Evolutionary conservation across 2,797 vertebrate species (phyloP), one percentile per base, ranked within the genome.

Genomic region (Pterois miles): DNA sequence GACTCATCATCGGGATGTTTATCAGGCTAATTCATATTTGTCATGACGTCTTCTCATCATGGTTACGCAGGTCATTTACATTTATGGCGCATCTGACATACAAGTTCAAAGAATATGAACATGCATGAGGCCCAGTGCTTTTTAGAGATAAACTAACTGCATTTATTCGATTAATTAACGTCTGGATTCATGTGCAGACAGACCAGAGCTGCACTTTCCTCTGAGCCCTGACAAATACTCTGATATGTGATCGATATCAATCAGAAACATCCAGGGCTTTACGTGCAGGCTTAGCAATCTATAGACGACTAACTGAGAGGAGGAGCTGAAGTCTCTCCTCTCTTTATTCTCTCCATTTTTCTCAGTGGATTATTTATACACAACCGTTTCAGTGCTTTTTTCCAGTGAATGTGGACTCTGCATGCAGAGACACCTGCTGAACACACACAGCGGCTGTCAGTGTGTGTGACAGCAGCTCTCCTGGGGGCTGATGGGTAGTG

Each of bases 381-480:
- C 4, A 36, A 43, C 2, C 1, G 5, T 23, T 65, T 80, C 38
- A 6, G 22, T 27, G 11, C 18, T 23, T n/a, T 29, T 40, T 36
- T 6, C 22, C 13, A 63, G 60, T 23, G 18, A 40, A 65, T 31
- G 60, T 65, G 78, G 50, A 68, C 13, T 25, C 52, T 66, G 85
- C 72, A 70, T 76, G 73, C 77, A 71, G 53, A 78, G 50, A 88
- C 83, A 73, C 87, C 67, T 64, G 69, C 82, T 65, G 33, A 53
- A 29, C 48, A 52, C 70, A 69, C 59, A 64, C 40, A 71, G 1
- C 27, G 65, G 62, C 84, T 80, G 84, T 83, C 90, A 80, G 86
- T 76, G 79, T 88, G 86, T 82, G 82, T 91, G 91, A 88, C 91
- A 91, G 89, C 78, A 36, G 40, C 71, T 90, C 89, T 88, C 85